phyloP scores from a whole-genome alignment of 2,113 vertebrate genomes.

The Phrynosoma platyrhinos region DNA sequence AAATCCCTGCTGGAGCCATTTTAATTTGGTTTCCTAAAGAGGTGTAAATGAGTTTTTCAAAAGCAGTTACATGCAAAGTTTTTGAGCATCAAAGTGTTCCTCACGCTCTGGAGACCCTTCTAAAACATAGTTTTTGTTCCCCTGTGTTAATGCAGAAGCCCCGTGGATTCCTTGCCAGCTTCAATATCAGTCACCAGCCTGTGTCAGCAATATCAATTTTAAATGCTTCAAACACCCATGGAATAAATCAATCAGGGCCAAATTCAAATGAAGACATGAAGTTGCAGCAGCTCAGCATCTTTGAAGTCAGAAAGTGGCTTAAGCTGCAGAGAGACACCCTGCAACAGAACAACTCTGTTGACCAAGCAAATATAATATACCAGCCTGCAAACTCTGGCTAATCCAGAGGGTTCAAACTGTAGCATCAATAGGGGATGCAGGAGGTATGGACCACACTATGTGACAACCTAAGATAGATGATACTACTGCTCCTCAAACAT shows the following conservation, averaged over 20 bases:
- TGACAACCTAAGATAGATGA: too few species aligned
- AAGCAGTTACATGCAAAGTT: neutral
- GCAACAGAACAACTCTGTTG: too few species aligned
- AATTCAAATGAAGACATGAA: neutral
- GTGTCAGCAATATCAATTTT: constrained; percentile 22
- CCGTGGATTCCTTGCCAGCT: constrained; percentile 5
- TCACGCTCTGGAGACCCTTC: rapidly evolving
- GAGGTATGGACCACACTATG: too few species aligned
- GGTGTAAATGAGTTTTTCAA: neutral
- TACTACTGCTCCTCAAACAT: too few species aligned
- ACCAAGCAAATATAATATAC: too few species aligned
- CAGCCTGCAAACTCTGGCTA: too few species aligned
- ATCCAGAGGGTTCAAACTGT: too few species aligned
- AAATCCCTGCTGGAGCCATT: neutral
- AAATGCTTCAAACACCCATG: constrained; percentile 19
- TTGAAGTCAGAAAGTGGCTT: neutral
- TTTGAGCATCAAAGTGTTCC: neutral
- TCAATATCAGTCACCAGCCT: constrained; percentile 1
- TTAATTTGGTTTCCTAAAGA: neutral
- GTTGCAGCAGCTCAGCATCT: too few species aligned
- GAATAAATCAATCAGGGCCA: constrained; percentile 25
- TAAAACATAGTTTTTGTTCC: neutral
- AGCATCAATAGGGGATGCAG: too few species aligned
- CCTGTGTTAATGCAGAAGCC: neutral
- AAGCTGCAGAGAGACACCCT: too few species aligned